Base-by-base conservation (phyloP, 2,113 vertebrate species). In the Panurus biarmicus region DNA sequence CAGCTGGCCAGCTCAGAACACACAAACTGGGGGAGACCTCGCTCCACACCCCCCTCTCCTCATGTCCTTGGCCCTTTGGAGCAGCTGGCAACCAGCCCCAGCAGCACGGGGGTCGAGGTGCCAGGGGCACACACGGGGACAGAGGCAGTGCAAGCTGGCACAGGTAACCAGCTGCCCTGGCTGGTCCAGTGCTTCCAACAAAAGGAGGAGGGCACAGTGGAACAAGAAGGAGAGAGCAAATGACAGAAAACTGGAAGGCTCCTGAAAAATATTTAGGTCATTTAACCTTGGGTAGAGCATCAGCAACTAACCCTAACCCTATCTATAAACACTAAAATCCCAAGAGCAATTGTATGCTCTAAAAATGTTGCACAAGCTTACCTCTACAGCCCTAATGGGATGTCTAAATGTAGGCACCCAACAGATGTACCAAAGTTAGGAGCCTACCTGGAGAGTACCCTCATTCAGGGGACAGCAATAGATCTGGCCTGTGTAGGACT, bases 381-480 rank as follows among this genome's bases (percentile, higher is more conserved):
- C 51, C 45, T 72, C 36, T 45, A 33, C 89, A 92, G 56, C 35
- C 75, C 25, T 45, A 76, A 69, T 0, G 1, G 45, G 70, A n/a
- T 31, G 40, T 36, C 67, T 44, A 22, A n/a, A 36, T 60, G 57
- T 18, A 66, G 70, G 50, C 65, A 35, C 14, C 45, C 62, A 17
- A 8, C 0, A 36, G 44, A 23, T 12, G 9, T 6, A 38, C 23
- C 23, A 9, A 18, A 33, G 56, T 22, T 35, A 56, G 51, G 6
- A 80, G 53, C 48, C 54, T 31, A 10, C 26, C 26, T 54, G 72
- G 33, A 45, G 29, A 36, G 60, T 65, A 33, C 21, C 44, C 45
- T 73, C 26, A 1, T 42, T 26, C 69, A 51, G 40, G 19, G 29
- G 9, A 51, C 35, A 92, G 65, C 0, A 0, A 44, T 0, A 35